phyloP scores from a whole-genome alignment of 2,797 vertebrate genomes.

The Decapterus maruadsi region DNA sequence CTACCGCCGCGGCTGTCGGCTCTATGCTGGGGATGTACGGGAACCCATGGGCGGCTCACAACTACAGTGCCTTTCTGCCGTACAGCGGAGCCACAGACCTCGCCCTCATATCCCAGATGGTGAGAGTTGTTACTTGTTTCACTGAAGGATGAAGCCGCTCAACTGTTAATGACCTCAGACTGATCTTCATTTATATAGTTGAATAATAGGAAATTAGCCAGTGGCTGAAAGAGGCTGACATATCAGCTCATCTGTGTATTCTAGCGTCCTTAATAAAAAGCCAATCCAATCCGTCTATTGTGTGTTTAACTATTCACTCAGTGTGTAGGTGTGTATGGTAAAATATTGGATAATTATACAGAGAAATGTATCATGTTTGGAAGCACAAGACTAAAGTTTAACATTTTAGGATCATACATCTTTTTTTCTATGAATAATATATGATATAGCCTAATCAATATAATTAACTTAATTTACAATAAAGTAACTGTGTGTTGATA shows the following conservation, averaged over 20 bases:
- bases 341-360: not conserved
- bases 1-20: slow-evolving; percentile 90
- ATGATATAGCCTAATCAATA: too few species aligned
- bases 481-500: not conserved
- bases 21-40: slow-evolving; percentile 97
- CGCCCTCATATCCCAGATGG: slow-evolving; percentile 96
- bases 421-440: not conserved
- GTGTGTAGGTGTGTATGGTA: not conserved
- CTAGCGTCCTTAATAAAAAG: not conserved
- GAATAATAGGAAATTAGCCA: not conserved
- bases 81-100: slow-evolving; percentile 93
- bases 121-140: slow-evolving; percentile 80
- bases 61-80: slow-evolving; percentile 96
- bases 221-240: not conserved
- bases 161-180: slow-evolving; percentile 17
- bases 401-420: not conserved
- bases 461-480: too few species aligned
- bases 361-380: not conserved
- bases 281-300: not conserved
- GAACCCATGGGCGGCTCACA: slow-evolving; percentile 92
- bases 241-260: not conserved
- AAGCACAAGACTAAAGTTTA: not conserved
- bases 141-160: slow-evolving; percentile 8
- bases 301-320: not conserved
- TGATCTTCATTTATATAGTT: not conserved